These are phyloP conservation scores for Pheucticus melanocephalus DNA, from an alignment of 2,113 vertebrate genomes.

Conservation along the genomic window DNA sequence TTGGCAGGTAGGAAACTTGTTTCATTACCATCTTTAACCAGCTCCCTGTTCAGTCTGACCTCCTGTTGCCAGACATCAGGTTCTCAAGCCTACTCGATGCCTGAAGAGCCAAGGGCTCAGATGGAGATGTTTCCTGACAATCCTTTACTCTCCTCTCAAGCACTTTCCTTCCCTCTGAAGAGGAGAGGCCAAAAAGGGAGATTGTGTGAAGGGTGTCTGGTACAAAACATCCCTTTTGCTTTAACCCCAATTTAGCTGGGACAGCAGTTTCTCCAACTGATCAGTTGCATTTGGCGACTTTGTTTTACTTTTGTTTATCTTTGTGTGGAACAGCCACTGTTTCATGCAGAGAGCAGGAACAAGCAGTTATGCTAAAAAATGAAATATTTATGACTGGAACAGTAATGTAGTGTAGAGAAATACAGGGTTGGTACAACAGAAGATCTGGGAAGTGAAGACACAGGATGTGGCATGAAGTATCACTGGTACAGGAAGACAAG, in stretches of 20 bases:
- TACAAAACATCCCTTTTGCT: not conserved
- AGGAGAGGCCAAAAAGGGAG: not conserved
- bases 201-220: fast-evolving
- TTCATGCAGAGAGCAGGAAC: not conserved
- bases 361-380: not conserved
- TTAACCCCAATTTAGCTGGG: not conserved
- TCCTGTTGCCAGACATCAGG: not conserved
- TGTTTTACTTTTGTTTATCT: not conserved
- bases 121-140: not conserved
- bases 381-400: not conserved
- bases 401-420: fast-evolving
- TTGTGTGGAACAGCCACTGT: not conserved
- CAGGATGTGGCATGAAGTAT: not conserved
- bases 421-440: not conserved
- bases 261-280: not conserved
- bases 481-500: not conserved
- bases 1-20: not conserved
- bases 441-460: not conserved
- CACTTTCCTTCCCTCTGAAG: not conserved
- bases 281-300: not conserved
- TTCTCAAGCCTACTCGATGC: not conserved
- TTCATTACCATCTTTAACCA: not conserved
- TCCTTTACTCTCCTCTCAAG: not conserved
- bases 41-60: not conserved
- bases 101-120: not conserved